Conservation (phyloP, 2,888 invertebrate species). For the Epirrhoe alternata region DNA sequence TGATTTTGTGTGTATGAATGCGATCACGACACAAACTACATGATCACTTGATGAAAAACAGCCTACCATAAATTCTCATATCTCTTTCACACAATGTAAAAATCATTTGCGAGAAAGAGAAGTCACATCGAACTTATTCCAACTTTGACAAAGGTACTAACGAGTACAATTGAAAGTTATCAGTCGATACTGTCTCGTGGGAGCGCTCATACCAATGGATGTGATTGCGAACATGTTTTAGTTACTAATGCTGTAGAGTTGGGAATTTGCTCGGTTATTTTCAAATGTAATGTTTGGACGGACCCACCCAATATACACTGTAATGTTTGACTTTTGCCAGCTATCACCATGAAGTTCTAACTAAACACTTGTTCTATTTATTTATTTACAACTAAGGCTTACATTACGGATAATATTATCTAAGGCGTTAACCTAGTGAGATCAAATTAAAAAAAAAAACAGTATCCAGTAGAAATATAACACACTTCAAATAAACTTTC, state of each 20-base stretch:
- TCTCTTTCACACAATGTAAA: background rate
- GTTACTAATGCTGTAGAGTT: slow-evolving; percentile 1
- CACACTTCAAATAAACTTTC: too few relatives aligned
- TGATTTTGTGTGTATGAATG: too few relatives aligned
- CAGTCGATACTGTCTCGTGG: slow-evolving; percentile 15
- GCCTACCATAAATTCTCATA: background rate
- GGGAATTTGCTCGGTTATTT: background rate
- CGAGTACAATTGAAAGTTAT: slow-evolving; percentile 31
- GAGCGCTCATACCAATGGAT: slow-evolving; percentile 12
- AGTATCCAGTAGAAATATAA: too few relatives aligned
- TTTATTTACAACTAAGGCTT: too few relatives aligned
- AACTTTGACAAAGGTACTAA: slow-evolving; percentile 20
- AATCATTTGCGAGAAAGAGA: background rate
- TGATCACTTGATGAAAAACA: background rate
- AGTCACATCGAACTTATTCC: background rate
- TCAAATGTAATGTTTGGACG: too few relatives aligned
- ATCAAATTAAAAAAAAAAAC: too few relatives aligned
- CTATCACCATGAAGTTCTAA: too few relatives aligned
- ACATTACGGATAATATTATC: too few relatives aligned
- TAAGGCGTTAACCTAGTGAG: too few relatives aligned
- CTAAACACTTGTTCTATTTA: too few relatives aligned
- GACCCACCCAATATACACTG: too few relatives aligned
- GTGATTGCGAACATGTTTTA: slow-evolving; percentile 8
- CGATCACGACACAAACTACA: background rate
- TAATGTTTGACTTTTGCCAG: too few relatives aligned